Conservation (phyloP, 2,888 invertebrate genomes). For the Apamea crenata region DNA sequence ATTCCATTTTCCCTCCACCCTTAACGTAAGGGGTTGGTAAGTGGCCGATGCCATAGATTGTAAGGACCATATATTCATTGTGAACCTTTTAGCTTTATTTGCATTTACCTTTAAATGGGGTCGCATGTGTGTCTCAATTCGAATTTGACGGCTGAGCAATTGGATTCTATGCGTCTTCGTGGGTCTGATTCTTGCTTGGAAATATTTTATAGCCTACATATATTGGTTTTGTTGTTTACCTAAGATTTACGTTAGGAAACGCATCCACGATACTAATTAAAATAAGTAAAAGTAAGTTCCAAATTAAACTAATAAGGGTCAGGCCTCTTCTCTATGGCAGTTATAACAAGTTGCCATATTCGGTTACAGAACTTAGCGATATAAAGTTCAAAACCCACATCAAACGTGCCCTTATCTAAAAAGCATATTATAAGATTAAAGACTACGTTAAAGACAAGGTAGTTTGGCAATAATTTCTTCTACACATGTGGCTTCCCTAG, state of each 20-base stretch:
- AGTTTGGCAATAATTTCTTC: no score
- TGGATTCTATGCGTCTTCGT: background rate
- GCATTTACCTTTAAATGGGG: background rate
- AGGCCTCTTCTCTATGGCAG: background rate
- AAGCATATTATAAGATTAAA: no score
- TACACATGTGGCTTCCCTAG: no score
- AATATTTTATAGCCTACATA: background rate
- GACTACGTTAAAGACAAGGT: no score
- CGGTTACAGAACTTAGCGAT: no score
- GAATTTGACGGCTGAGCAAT: background rate
- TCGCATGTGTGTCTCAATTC: background rate
- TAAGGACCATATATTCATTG: constrained; percentile 12
- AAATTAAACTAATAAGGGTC: background rate
- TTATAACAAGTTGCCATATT: no score
- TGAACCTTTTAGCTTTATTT: constrained; percentile 42
- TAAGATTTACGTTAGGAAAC: background rate
- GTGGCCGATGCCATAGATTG: constrained; percentile 42
- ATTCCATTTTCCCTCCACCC: constrained; percentile 37
- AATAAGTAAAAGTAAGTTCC: background rate
- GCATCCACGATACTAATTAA: no score
- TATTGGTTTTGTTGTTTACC: background rate
- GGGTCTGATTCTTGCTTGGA: background rate
- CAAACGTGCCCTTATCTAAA: no score
- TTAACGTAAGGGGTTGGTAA: constrained; percentile 26
- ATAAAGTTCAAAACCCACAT: no score